phyloP scores from a whole-genome alignment of 2,888 invertebrate genomes.

The Sinopyrophorus schimmeli region DNA sequence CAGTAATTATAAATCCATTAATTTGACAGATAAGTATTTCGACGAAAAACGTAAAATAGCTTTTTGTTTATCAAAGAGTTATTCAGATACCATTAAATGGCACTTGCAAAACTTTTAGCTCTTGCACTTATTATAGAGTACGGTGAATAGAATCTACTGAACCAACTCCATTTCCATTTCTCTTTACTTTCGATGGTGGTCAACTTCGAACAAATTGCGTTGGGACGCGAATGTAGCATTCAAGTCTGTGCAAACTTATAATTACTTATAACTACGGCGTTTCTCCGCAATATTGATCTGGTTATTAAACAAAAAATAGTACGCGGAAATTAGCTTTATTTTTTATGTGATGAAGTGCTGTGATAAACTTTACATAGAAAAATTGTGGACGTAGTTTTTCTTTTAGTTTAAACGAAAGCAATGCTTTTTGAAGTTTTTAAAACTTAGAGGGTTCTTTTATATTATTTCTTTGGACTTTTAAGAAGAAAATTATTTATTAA shows the following conservation, averaged over 20 bases:
- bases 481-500: no score
- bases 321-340: neutral
- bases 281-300: neutral
- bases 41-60: no score
- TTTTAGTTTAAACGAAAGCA: neutral
- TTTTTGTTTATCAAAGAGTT: no score
- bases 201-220: constrained; percentile 11
- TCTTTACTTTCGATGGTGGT: constrained; percentile 27
- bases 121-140: no score
- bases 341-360: neutral
- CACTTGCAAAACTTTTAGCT: no score
- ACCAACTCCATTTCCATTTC: constrained; percentile 27
- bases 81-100: no score
- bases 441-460: no score
- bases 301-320: neutral
- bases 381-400: neutral
- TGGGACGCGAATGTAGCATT: constrained; percentile 12
- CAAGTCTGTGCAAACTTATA: constrained; percentile 6
- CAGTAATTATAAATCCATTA: constrained; percentile 9
- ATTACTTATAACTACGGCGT: neutral
- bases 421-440: no score
- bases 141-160: constrained; percentile 11
- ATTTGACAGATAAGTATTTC: no score
- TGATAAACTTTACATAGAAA: neutral
- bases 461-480: no score